phyloP scores from a whole-genome alignment of 2,888 invertebrate species.

The Brachynemurus nebulosus region DNA sequence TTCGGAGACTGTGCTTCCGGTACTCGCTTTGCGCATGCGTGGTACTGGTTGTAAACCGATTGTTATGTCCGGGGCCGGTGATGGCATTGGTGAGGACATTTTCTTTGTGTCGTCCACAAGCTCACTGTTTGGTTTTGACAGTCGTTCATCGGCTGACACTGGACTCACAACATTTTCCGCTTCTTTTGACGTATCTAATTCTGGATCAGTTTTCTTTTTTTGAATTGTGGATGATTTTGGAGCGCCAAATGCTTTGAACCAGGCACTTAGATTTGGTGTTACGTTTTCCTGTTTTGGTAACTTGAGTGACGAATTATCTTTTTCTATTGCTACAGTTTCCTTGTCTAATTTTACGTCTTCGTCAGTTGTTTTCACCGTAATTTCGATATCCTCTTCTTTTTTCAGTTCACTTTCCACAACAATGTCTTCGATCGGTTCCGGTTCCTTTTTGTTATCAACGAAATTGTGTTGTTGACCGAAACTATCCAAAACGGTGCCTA shows the following conservation, averaged over 20 bases:
- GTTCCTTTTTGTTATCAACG: constrained; percentile 30
- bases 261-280: constrained; percentile 77
- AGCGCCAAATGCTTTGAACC: constrained; percentile 85
- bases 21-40: constrained; percentile 57
- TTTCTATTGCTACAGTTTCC: constrained; percentile 21
- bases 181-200: neutral
- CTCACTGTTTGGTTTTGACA: neutral
- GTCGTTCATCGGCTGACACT: constrained; percentile 1
- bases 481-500: constrained; percentile 69
- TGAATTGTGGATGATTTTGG: constrained; percentile 51
- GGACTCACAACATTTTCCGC: constrained; percentile 3
- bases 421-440: constrained; percentile 26
- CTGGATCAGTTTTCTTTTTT: neutral
- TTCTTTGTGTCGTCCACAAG: constrained; percentile 16
- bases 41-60: constrained; percentile 20
- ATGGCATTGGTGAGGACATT: constrained; percentile 16
- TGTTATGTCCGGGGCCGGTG: constrained; percentile 29
- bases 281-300: constrained; percentile 47
- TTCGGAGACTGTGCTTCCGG: constrained; percentile 67
- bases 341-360: constrained; percentile 22
- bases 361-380: constrained; percentile 21
- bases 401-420: constrained; percentile 26
- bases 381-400: constrained; percentile 18
- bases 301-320: constrained; percentile 21
- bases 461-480: constrained; percentile 58